phyloP scores from a whole-genome alignment of 2,797 vertebrate species.

The Rousettus madagascariensis region DNA sequence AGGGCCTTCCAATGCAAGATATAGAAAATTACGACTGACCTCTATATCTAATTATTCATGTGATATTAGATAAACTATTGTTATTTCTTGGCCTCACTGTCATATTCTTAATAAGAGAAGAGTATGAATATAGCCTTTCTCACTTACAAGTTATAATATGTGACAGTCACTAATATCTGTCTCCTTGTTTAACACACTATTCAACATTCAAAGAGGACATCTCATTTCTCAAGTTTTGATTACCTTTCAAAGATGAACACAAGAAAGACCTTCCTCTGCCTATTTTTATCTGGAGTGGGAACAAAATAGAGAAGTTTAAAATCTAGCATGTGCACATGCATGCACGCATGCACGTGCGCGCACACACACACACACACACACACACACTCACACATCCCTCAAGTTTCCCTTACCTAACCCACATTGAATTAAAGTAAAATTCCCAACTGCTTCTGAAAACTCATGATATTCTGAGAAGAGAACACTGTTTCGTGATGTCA shows the following conservation, averaged over 20 bases:
- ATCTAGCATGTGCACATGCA: background rate
- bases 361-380: too few relatives aligned
- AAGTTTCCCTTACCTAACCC: background rate
- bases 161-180: background rate
- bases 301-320: background rate
- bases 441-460: background rate
- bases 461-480: background rate
- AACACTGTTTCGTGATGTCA: background rate
- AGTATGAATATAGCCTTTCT: background rate
- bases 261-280: background rate
- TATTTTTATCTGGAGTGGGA: background rate
- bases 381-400: background rate
- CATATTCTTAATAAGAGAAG: background rate
- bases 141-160: background rate
- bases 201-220: background rate
- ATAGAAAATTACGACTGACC: background rate
- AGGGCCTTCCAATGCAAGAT: background rate
- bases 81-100: background rate
- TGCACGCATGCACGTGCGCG: too few relatives aligned
- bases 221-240: background rate
- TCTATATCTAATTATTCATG: background rate
- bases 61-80: background rate
- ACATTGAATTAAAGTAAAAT: background rate
- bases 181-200: background rate
- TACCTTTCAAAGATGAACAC: background rate